Conservation (phyloP, 2,888 invertebrate genomes). For the Nomada goodeniana region DNA sequence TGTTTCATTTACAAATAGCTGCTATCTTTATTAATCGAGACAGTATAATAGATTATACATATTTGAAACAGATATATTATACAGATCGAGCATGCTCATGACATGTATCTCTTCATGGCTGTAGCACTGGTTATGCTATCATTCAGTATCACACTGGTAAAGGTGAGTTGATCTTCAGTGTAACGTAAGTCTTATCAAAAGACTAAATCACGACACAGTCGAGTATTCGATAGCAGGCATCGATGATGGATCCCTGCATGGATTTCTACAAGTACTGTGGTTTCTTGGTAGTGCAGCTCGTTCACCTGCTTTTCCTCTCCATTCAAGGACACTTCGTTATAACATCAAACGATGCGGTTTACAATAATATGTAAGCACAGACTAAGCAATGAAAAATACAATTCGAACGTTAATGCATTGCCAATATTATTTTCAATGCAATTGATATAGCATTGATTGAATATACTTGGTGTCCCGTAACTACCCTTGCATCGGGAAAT, state of each 20-base stretch:
- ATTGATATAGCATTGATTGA: too few relatives aligned
- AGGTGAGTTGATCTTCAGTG: background rate
- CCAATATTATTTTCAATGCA: too few relatives aligned
- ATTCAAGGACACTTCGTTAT: conserved; percentile 33
- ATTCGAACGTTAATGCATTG: too few relatives aligned
- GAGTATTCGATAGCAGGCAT: background rate
- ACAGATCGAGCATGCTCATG: background rate
- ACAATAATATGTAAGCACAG: conserved; percentile 6
- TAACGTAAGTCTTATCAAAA: background rate
- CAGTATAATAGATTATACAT: too few relatives aligned
- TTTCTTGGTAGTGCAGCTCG: conserved; percentile 7
- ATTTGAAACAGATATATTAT: too few relatives aligned
- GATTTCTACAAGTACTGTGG: conserved; percentile 1
- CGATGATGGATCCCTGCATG: background rate
- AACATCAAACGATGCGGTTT: background rate
- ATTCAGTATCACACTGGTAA: background rate
- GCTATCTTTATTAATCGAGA: too few relatives aligned
- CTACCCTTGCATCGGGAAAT: too few relatives aligned
- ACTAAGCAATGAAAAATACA: too few relatives aligned
- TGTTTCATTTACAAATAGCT: too few relatives aligned
- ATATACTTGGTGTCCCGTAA: too few relatives aligned
- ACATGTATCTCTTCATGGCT: background rate
- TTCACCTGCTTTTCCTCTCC: conserved; percentile 20
- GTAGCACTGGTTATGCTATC: background rate
- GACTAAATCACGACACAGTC: background rate